These are phyloP conservation scores for Acronicta aceris DNA, from an alignment of 2,888 invertebrate genomes.

Conservation along the genomic window DNA sequence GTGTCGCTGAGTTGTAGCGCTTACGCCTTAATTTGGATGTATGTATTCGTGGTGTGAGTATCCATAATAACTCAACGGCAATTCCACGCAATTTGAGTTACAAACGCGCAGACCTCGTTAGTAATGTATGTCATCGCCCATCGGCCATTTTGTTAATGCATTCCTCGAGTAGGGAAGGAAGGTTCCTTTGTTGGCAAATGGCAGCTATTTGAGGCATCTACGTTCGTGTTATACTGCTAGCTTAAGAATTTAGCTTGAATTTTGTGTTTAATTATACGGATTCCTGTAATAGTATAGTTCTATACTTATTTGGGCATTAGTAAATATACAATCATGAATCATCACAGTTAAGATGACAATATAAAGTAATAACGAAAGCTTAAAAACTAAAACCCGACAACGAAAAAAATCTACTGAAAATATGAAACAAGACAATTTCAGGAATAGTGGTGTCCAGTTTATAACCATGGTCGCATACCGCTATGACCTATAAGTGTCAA, in stretches of 20 bases:
- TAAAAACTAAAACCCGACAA: no score
- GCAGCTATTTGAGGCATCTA: conserved; percentile 57
- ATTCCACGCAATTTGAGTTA: conserved; percentile 47
- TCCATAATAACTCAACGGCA: conserved; percentile 1
- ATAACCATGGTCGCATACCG: no score
- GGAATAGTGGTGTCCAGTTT: no score
- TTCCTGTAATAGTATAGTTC: conserved; percentile 1
- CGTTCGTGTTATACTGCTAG: conserved; percentile 32
- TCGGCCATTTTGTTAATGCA: conserved; percentile 71
- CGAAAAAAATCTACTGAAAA: no score
- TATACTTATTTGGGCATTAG: background rate
- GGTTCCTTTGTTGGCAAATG: conserved; percentile 58
- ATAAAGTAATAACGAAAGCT: no score
- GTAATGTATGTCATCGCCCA: conserved; percentile 59
- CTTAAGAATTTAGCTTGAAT: conserved; percentile 43
- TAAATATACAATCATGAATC: no score
- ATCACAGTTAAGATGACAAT: no score
- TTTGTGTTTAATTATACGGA: conserved; percentile 23
- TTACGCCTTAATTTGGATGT: background rate
- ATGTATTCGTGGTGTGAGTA: background rate
- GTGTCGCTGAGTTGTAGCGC: no score
- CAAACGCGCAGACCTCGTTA: conserved; percentile 56
- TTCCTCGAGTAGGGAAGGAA: conserved; percentile 60
- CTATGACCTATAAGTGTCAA: no score
- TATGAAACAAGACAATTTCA: no score